Percentiles rank a stretch among this genome's conserved stretches.
Conservation (phyloP, 2,113 vertebrate genomes). For the Chloropsis cyanopogon region DNA sequence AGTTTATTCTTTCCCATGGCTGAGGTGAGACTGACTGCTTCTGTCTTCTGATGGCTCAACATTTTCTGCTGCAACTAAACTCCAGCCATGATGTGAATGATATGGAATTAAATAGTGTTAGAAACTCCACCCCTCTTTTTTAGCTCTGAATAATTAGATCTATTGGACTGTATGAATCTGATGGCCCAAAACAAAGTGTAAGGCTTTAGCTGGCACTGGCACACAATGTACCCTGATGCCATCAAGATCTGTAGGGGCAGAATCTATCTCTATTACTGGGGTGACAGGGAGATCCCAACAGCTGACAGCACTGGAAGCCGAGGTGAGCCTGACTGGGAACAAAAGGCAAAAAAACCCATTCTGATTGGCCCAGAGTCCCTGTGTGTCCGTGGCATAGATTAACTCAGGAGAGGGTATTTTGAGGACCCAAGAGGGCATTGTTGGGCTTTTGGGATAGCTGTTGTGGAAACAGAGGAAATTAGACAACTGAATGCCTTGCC, state of each 20-base stretch:
- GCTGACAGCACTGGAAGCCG: neutral
- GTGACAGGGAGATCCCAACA: neutral
- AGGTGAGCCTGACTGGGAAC: neutral
- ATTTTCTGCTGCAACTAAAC: neutral
- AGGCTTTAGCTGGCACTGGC: neutral
- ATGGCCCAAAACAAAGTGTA: neutral
- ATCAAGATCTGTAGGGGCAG: neutral
- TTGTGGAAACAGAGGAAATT: neutral
- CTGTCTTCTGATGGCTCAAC: neutral
- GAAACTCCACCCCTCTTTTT: neutral
- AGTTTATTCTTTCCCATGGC: neutral
- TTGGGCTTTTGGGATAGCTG: neutral
- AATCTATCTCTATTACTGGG: neutral
- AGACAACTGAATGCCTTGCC: neutral
- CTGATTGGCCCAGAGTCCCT: neutral
- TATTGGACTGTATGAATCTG: neutral
- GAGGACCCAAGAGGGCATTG: neutral
- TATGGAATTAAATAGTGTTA: neutral
- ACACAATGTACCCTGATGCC: neutral
- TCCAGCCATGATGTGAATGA: neutral
- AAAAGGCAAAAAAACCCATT: neutral
- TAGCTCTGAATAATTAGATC: neutral
- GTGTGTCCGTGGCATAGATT: neutral
- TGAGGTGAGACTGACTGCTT: neutral
- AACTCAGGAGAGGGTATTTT: too few species aligned